Evolutionary conservation across 2,113 vertebrate species (phyloP).

Genomic region (Pelecanus crispus): DNA sequence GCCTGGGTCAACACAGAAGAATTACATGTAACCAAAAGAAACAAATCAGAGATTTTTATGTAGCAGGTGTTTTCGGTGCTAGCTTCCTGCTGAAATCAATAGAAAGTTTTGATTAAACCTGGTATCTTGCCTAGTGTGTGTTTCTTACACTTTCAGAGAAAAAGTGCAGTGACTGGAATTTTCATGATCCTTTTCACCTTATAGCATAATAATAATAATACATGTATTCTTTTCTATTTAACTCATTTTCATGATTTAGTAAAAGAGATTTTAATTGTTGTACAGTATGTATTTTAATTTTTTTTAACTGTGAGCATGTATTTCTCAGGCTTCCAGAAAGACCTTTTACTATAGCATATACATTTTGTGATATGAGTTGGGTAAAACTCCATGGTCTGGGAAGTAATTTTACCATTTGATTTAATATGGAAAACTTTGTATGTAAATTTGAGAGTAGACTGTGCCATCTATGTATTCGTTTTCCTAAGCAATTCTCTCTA

Average conservation of each 20-base stretch:
- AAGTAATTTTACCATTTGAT: neutral
- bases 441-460: neutral
- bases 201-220: neutral
- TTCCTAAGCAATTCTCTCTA: neutral
- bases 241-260: neutral
- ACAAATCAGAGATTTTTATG: neutral
- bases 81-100: neutral
- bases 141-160: neutral
- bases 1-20: neutral
- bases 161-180: neutral
- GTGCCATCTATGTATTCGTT: neutral
- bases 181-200: neutral
- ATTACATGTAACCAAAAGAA: neutral
- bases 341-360: neutral
- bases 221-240: neutral
- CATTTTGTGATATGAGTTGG: neutral
- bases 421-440: neutral
- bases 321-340: neutral
- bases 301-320: neutral
- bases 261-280: neutral
- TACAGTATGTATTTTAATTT: neutral
- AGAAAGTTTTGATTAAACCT: neutral
- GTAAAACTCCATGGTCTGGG: neutral
- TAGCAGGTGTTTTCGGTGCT: neutral
- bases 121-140: neutral